Base-by-base conservation (phyloP, 2,797 vertebrate species). In the Anas capensis region DNA sequence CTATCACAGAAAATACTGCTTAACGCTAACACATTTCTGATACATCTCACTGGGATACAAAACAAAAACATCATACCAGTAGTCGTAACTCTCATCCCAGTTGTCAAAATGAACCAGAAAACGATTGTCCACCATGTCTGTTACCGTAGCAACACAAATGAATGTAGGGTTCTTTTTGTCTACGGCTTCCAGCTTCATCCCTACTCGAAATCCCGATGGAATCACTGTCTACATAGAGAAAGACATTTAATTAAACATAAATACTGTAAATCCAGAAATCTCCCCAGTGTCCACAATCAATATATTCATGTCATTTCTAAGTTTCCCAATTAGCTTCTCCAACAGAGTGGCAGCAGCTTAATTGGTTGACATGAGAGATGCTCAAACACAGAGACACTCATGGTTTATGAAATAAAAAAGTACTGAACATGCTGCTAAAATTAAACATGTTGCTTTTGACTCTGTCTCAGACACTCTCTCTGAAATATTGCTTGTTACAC, bases 71-170 rank as follows among this genome's bases (percentile, higher is more conserved):
- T 80, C 98, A 96, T 98, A 99, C 99, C 99, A 99, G 97, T 99
- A 99, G 97, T 99, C 99, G 6, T 99, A 99, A 29, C 98, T 99
- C 97, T 99, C 99, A 57, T 99, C 99, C 99, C 99, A 99, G 98
- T 99, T 99, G 98, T 99, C 99, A 94, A 99, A 99, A 97, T 99
- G 99, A 94, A 99, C 99, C 90, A 99, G 98, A 96, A 99, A 98
- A 76, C 98, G 98, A 96, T 98, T 98, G 97, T 98, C 98, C 97
- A 98, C 98, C 97, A 98, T 99, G 92, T 99, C 98, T 48, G 99
- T 98, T 80, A 99, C 98, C 3, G 99, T 98, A 65, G 99, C 99
- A 91, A 99, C 99, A 85, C 99, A 99, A 90, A 99, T 98, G 64
- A 99, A 98, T 36, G 98, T 98, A 4, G 99, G 99, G 66, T 99